phyloP scores from a whole-genome alignment of 2,797 vertebrate genomes.

The Numenius phaeopus region DNA sequence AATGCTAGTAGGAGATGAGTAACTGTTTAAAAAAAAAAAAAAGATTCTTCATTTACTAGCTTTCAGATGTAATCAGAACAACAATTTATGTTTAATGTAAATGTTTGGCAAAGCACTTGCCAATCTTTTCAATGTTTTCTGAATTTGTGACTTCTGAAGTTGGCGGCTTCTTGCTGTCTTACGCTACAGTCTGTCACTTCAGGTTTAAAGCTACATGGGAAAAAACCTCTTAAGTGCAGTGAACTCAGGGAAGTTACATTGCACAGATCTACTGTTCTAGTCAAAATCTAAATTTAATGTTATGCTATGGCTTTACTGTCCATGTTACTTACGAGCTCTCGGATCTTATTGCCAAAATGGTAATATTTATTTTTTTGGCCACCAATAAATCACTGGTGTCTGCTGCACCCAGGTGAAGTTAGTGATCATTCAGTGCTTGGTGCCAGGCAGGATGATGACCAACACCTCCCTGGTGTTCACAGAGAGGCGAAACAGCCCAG shows the following conservation, averaged over 20 bases:
- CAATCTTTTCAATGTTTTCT: slow-evolving; percentile 80
- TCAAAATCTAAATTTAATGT: slow-evolving; percentile 62
- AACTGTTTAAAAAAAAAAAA: neutral
- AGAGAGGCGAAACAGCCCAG: neutral
- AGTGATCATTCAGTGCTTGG: neutral
- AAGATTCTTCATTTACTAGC: neutral
- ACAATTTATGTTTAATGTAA: slow-evolving; percentile 32
- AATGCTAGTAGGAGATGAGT: neutral
- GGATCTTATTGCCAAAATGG: neutral
- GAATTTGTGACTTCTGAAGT: slow-evolving; percentile 72
- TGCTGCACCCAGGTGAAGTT: neutral
- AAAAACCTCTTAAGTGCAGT: slow-evolving; percentile 49
- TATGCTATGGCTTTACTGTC: neutral
- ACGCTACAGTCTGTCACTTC: slow-evolving; percentile 82
- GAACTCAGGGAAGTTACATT: slow-evolving; percentile 1
- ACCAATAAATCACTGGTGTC: neutral
- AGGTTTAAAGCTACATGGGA: slow-evolving; percentile 74
- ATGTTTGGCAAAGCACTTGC: slow-evolving; percentile 68
- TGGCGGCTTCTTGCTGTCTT: slow-evolving; percentile 32
- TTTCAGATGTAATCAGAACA: slow-evolving; percentile 23
- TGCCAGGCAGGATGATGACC: neutral
- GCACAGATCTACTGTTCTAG: slow-evolving; percentile 66
- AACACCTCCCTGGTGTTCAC: neutral
- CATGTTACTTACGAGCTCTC: neutral
- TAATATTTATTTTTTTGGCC: neutral